Evolutionary conservation across 2,888 invertebrate species (phyloP).

Genomic region (Gryllus longicercus): DNA sequence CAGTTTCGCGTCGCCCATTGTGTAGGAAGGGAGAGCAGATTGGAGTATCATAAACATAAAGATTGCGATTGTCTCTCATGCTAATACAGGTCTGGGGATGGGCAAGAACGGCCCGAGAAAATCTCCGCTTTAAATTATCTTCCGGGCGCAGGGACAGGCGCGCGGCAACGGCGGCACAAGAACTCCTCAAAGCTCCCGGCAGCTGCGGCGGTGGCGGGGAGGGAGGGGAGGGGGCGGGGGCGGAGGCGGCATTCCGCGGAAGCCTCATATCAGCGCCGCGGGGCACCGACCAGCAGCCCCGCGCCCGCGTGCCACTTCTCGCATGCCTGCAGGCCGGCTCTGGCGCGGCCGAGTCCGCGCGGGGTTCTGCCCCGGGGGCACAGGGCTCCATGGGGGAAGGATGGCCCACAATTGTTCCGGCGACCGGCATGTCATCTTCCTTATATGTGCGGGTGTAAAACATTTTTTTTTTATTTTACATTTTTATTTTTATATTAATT

Average conservation of each 20-base stretch:
- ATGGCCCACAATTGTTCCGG: too few relatives aligned
- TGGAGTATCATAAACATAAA: constrained; percentile 17
- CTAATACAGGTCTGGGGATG: constrained; percentile 6
- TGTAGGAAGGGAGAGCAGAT: constrained; percentile 6
- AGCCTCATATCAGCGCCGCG: background rate
- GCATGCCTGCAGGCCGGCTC: background rate
- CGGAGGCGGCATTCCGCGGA: background rate
- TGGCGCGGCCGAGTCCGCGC: background rate
- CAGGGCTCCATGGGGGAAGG: background rate
- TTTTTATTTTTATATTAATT: too few relatives aligned
- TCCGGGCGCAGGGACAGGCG: constrained; percentile 17
- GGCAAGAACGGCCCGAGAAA: background rate
- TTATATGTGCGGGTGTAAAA: too few relatives aligned
- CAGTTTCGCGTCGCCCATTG: background rate
- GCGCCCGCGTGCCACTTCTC: background rate
- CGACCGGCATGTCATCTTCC: too few relatives aligned
- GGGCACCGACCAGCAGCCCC: background rate
- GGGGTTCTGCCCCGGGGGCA: background rate
- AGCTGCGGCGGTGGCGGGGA: background rate
- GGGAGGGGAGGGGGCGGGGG: background rate
- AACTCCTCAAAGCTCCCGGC: constrained; percentile 9
- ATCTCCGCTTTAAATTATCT: constrained; percentile 10
- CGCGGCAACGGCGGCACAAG: background rate
- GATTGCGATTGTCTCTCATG: constrained; percentile 17
- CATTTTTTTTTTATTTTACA: too few relatives aligned